A percentile compares a stretch with the other conserved stretches of the same genome.
These are phyloP conservation scores for Pentamera pediparva DNA, from an alignment of 53 echinoderm and acorn worm species.

Conservation along the genomic window DNA sequence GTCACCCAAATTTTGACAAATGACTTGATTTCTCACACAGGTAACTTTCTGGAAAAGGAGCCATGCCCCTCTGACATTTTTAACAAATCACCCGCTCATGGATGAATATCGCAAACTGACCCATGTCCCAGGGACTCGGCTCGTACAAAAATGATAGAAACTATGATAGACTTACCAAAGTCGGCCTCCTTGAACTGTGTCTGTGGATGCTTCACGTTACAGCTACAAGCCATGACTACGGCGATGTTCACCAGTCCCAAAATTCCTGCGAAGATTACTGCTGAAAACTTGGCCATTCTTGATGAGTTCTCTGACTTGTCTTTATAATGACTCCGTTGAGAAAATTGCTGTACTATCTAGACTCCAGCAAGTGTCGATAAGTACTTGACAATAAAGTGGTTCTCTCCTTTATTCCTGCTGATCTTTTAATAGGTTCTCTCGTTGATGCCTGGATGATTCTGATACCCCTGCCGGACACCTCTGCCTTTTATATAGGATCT, in stretches of 20 bases:
- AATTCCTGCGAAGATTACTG: neutral
- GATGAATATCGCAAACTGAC: too few relatives aligned
- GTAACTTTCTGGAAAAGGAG: too few relatives aligned
- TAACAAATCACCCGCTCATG: too few relatives aligned
- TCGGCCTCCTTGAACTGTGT: conserved; percentile 27
- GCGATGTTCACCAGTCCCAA: conserved; percentile 1
- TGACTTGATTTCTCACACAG: too few relatives aligned
- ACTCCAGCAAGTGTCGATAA: neutral
- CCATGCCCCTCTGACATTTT: too few relatives aligned
- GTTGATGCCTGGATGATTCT: neutral
- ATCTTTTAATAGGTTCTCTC: neutral
- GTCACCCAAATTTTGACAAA: too few relatives aligned
- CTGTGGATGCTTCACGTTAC: conserved; percentile 29
- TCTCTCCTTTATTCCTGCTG: neutral
- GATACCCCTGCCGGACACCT: neutral
- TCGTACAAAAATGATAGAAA: neutral
- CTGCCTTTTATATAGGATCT: neutral
- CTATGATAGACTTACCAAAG: conserved; percentile 4
- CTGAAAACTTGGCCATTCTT: conserved; percentile 25
- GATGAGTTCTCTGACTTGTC: too few relatives aligned
- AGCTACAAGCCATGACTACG: conserved; percentile 35
- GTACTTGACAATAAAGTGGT: neutral
- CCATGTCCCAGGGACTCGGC: too few relatives aligned
- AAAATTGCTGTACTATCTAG: neutral
- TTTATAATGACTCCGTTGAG: neutral